phyloP scores from a whole-genome alignment of 2,113 vertebrate species.

The Cariama cristata region DNA sequence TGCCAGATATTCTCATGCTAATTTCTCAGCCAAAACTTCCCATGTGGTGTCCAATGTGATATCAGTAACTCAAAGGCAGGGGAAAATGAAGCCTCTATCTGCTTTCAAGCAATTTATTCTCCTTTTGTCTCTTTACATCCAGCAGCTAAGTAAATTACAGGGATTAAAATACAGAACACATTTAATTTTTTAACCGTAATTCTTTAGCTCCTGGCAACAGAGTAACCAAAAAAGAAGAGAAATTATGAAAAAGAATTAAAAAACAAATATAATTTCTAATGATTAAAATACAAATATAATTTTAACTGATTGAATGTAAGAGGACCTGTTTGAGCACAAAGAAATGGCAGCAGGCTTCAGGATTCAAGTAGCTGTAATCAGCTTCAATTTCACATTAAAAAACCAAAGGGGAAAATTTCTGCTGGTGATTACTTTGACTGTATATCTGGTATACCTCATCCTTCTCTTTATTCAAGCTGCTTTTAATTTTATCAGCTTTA shows the following conservation, averaged over 20 bases:
- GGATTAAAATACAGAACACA: constrained; percentile 48
- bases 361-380: background rate
- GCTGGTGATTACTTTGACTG: background rate
- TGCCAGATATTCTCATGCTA: constrained; percentile 57
- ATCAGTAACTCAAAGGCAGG: constrained; percentile 40
- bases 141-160: constrained; percentile 61
- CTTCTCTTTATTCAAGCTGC: background rate
- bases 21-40: constrained; percentile 66
- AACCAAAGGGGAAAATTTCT: background rate
- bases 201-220: constrained; percentile 1
- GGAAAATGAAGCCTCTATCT: constrained; percentile 48
- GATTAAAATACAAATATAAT: background rate
- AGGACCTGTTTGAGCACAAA: constrained; percentile 11
- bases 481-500: constrained; percentile 33
- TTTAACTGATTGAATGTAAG: constrained; percentile 43
- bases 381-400: constrained; percentile 6
- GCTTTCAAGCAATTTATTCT: constrained; percentile 59
- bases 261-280: background rate
- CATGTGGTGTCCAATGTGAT: constrained; percentile 52
- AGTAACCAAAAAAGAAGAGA: background rate
- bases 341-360: background rate
- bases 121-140: constrained; percentile 40
- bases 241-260: background rate
- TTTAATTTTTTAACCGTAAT: constrained; percentile 60
- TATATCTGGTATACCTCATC: background rate